A percentile compares a stretch with the other conserved stretches of the same genome.
Evolutionary conservation across 2,113 vertebrate species (phyloP).

Genomic region (Strigops habroptila): DNA sequence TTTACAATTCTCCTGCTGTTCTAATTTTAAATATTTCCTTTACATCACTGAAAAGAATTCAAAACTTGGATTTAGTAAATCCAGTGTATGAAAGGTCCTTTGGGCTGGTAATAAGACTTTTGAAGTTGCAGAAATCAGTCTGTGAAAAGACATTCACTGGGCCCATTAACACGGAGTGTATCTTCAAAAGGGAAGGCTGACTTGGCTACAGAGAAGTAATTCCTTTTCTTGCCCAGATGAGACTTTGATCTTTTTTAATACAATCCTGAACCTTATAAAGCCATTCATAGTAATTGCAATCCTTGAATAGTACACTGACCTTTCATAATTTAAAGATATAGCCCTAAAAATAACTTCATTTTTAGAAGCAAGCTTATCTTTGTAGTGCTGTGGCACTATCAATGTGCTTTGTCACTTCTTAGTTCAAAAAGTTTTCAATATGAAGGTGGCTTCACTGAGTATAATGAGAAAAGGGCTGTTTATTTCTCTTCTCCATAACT

Average conservation of each 20-base stretch:
- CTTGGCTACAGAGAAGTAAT: background rate
- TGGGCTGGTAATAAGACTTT: background rate
- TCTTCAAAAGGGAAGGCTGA: background rate
- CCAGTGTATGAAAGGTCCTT: background rate
- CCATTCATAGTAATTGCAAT: background rate
- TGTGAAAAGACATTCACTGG: background rate
- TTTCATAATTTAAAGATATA: background rate
- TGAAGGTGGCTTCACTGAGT: background rate
- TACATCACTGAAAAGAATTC: conserved; percentile 1
- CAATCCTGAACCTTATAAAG: background rate
- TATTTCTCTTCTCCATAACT: background rate
- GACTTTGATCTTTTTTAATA: conserved; percentile 29
- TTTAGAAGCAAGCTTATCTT: background rate
- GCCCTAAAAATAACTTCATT: background rate
- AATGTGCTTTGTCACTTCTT: background rate
- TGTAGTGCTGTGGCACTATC: background rate
- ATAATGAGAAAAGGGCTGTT: background rate
- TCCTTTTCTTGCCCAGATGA: background rate
- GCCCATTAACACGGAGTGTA: background rate
- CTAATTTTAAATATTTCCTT: conserved; percentile 5
- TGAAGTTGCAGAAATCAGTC: background rate
- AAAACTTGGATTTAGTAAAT: background rate
- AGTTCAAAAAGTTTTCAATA: background rate
- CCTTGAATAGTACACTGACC: background rate
- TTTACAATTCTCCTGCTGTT: background rate